Conservation (phyloP, 2,113 vertebrate species). For the Chlamydotis undulata region DNA sequence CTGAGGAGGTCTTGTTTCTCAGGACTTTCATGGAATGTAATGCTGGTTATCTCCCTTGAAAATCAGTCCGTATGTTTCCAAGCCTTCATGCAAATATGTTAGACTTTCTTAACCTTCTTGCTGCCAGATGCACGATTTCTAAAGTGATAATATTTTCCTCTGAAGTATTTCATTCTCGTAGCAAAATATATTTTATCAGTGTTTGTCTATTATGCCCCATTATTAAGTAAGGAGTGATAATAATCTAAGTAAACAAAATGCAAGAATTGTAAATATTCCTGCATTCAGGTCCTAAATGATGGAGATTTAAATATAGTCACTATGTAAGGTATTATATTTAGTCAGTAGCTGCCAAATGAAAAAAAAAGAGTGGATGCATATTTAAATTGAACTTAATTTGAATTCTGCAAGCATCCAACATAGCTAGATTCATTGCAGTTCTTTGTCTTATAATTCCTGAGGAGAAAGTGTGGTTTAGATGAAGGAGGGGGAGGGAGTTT, state of each 20-base stretch:
- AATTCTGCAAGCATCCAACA: background rate
- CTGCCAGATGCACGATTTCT: background rate
- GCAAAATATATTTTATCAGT: background rate
- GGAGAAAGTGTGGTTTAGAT: background rate
- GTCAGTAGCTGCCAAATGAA: background rate
- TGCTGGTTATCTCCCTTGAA: background rate
- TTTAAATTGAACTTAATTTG: background rate
- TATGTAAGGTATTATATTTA: background rate
- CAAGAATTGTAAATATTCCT: background rate
- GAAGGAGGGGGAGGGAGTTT: background rate
- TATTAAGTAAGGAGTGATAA: background rate
- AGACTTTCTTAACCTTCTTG: background rate
- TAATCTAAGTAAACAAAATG: background rate
- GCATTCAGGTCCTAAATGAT: background rate
- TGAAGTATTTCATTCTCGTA: background rate
- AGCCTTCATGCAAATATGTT: background rate
- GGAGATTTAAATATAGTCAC: background rate
- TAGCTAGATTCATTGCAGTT: background rate
- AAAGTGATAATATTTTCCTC: background rate
- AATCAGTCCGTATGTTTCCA: background rate
- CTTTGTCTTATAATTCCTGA: background rate
- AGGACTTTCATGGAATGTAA: background rate
- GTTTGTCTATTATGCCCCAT: background rate
- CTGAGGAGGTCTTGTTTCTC: background rate
- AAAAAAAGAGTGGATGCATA: background rate